Base-by-base conservation (phyloP, 23 tunicate genomes). In the Clavelina lepadiformis region DNA sequence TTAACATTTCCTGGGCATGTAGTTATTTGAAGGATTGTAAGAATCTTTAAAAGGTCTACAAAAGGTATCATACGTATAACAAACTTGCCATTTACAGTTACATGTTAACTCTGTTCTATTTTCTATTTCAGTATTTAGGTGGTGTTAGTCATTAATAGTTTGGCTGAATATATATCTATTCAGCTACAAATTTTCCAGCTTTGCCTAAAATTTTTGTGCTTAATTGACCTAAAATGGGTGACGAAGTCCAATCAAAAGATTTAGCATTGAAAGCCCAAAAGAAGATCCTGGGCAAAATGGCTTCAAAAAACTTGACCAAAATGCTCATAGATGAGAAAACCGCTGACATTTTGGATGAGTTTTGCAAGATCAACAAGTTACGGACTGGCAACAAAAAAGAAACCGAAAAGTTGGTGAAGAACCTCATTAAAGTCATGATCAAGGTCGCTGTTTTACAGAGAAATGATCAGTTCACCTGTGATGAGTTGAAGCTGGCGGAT, bases 241-340 rank as follows among this genome's bases (percentile, higher is more conserved):
- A 89, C 24, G 82, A 70, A 33, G 56, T 81, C 2, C 83, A 91
- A 45, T 70, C 80, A 2, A 72, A 82, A 54, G 99, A 94, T 65
- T 61, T 94, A 35, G 88, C 88, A 8, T 15, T 86, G 59, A 77
- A 73, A 56, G 84, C 76, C 13, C 99, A 94, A 61, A 94, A 86
- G 47, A 94, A 94, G 64, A 75, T 94, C 65, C 55, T 94, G 8
- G 81, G 91, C 2, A 94, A 86, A 61, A 94, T 94, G 95, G 99
- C 95, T 22, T 75, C 83, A 5, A 94, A 74, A 53, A 94, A 69
- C 59, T 46, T 88, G 3, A 65, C 94, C 34, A 94, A 81, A 49
- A 15, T 75, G 33, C 50, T 94, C 1, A 88, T 94, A 31, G 99
- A 94, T 75, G 95, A 86, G 3, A 86, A 86, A 28, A 94, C 94